Evolutionary conservation across 2,113 vertebrate genomes (phyloP), one percentile per base, ranked within the genome.

Genomic region (Ceyx margarethae): DNA sequence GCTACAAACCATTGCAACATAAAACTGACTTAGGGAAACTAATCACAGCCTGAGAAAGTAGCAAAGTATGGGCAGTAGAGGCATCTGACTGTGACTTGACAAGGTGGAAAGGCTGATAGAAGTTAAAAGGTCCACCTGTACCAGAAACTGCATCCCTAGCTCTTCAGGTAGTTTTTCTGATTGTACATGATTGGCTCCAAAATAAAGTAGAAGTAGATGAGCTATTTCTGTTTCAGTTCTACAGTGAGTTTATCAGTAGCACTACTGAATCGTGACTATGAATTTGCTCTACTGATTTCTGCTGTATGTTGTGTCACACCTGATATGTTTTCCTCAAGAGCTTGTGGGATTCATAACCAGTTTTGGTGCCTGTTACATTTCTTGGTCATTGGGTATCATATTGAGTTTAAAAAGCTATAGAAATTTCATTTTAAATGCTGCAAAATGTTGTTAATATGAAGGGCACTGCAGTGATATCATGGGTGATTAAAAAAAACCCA

Each of bases 11-110:
- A 53, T 4, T 29, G 46, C 40, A 53, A 16, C 40, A 21, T n/a
- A 58, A 74, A 89, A 42, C 18, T 6, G 29, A 56, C 20, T 13
- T 15, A 25, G 22, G 50, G 50, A 80, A 77, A 28, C 2, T 26
- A 53, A 4, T 7, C 0, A 0, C 50, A 48, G 10, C 14, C 51
- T 74, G 46, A 91, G 42, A 57, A 81, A 74, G 40, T 4, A 76
- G 3, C 19, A 65, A 78, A 28, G 13, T n/a, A 31, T 2, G 0
- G 13, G 13, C 6, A 71, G 8, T 3, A 21, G 35, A 2, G 46
- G 29, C 22, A 53, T 53, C 66, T 42, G 61, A 56, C 35, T 16
- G 37, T 7, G 42, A 13, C 22, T 14, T 57, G 26, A 7, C 10
- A 15, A 13, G 23, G 11, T 61, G n/a, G 25, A 69, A 84, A n/a